These are phyloP conservation scores for Rhaphigaster nebulosa DNA, from an alignment of 2,888 invertebrate species.

Conservation along the genomic window DNA sequence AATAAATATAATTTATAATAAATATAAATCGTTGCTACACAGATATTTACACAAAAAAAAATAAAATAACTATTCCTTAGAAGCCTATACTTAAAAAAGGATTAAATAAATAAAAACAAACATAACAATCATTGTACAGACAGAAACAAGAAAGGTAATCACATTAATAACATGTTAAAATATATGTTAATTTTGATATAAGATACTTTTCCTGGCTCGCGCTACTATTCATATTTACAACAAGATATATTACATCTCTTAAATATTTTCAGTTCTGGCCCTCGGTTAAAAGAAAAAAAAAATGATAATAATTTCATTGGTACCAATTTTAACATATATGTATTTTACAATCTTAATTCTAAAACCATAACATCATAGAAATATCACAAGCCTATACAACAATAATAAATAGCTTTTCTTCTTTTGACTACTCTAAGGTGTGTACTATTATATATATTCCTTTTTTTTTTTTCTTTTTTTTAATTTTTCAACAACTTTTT, in stretches of 20 bases:
- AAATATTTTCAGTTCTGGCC: slow-evolving; percentile 27
- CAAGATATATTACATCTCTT: slow-evolving; percentile 26
- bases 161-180: slow-evolving; percentile 16
- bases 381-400: slow-evolving; percentile 54
- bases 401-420: slow-evolving; percentile 47
- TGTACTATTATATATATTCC: slow-evolving; percentile 12
- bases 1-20: slow-evolving; percentile 30
- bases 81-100: slow-evolving; percentile 20
- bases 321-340: not conserved
- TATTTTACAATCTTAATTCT: slow-evolving; percentile 1
- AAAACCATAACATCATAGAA: slow-evolving; percentile 35
- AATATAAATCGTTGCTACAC: slow-evolving; percentile 10
- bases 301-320: slow-evolving; percentile 18
- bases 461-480: not conserved
- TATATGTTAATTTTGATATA: slow-evolving; percentile 42
- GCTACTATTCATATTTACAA: not conserved
- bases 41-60: slow-evolving; percentile 28
- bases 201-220: slow-evolving; percentile 3
- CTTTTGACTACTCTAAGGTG: not conserved
- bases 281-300: not conserved
- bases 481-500: not conserved
- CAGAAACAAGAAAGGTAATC: slow-evolving; percentile 18
- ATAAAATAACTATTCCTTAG: slow-evolving; percentile 23
- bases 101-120: slow-evolving; percentile 42
- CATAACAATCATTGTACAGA: slow-evolving; percentile 29